A percentile compares a stretch with the other conserved stretches of the same genome.
Conservation (phyloP, 2,113 vertebrate species). For the Oreochromis aureus region DNA sequence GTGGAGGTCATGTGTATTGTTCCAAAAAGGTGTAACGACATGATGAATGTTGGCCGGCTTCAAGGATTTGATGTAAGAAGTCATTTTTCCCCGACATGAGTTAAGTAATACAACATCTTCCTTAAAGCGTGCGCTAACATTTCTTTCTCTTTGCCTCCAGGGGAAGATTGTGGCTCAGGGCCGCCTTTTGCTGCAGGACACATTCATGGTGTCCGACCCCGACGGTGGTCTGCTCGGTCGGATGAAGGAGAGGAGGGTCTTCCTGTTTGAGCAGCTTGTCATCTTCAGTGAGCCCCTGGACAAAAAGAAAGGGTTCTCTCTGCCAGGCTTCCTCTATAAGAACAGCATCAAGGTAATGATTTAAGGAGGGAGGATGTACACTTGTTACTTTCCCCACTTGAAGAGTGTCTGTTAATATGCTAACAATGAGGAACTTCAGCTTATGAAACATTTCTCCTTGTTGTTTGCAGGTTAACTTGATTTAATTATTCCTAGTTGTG, state of each 20-base stretch:
- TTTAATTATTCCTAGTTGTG: background rate
- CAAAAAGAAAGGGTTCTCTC: constrained; percentile 94
- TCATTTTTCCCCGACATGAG: background rate
- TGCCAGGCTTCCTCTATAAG: constrained; percentile 95
- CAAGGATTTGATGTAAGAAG: constrained; percentile 95
- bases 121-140: background rate
- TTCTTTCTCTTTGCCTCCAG: constrained; percentile 49
- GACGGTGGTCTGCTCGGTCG: constrained; percentile 81
- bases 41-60: constrained; percentile 97
- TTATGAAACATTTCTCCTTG: background rate
- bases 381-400: background rate
- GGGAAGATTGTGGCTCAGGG: constrained; percentile 98
- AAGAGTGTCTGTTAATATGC: background rate
- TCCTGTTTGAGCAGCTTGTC: constrained; percentile 96
- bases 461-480: background rate
- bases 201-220: constrained; percentile 90
- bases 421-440: background rate
- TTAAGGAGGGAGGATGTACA: background rate
- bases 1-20: constrained; percentile 98
- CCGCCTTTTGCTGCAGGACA: constrained; percentile 94
- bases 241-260: constrained; percentile 92
- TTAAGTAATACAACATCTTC: background rate
- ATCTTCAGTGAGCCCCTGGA: constrained; percentile 98
- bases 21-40: constrained; percentile 96
- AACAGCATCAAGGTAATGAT: constrained; percentile 90